These are phyloP conservation scores for Solenodon paradoxus DNA, from an alignment of 2,113 vertebrate genomes.

Conservation along the genomic window DNA sequence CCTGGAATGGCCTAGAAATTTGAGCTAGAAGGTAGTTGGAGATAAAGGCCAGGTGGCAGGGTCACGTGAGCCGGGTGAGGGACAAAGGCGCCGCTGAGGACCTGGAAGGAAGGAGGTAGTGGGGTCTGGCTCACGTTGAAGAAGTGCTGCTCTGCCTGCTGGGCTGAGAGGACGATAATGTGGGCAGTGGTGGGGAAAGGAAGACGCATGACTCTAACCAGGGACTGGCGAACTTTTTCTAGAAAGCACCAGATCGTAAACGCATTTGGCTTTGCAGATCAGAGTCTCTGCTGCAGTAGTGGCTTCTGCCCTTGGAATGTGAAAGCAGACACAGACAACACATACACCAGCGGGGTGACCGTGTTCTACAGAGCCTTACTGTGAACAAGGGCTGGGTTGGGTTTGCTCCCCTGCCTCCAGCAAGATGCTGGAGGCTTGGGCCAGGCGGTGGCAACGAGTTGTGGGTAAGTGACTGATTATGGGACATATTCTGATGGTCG, in stretches of 20 bases:
- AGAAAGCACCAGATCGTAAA: neutral
- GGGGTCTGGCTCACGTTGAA: neutral
- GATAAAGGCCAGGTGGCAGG: neutral
- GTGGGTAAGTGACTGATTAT: neutral
- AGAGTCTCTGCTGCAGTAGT: neutral
- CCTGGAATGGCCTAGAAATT: neutral
- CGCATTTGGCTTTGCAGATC: neutral
- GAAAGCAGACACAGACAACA: neutral
- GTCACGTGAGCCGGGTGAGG: neutral
- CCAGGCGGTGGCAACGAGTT: neutral
- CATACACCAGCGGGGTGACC: neutral
- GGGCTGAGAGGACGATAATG: neutral
- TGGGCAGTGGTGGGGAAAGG: neutral
- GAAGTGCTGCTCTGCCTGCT: neutral
- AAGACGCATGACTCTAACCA: neutral
- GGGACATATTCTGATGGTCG: neutral
- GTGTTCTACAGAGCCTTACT: constrained; percentile 53
- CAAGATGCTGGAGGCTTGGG: neutral
- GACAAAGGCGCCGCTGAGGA: neutral
- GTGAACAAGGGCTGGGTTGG: neutral
- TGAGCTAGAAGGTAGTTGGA: neutral
- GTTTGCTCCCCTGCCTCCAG: neutral
- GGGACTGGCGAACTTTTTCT: neutral
- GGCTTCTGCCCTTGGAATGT: neutral
- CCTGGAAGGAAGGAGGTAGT: neutral